Conservation (phyloP, 1,140 invertebrate species). For the Dinothrombium tinctorium region DNA sequence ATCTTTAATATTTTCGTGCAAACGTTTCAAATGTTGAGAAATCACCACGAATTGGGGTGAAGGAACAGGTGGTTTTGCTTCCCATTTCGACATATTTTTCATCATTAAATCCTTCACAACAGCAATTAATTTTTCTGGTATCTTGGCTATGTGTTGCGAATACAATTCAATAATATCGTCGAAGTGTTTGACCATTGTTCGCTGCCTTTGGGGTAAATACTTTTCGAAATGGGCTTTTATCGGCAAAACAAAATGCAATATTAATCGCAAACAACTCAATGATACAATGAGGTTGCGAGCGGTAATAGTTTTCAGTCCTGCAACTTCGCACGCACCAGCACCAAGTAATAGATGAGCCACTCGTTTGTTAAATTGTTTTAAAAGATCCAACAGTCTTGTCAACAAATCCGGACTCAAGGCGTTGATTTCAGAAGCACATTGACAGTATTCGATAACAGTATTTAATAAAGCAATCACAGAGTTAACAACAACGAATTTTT, state of each 20-base stretch:
- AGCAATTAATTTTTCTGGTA: conserved; percentile 64
- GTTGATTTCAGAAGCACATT: conserved; percentile 38
- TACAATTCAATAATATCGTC: conserved; percentile 36
- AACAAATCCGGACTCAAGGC: conserved; percentile 41
- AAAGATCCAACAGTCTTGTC: conserved; percentile 55
- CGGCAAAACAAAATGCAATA: conserved; percentile 29
- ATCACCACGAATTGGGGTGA: conserved; percentile 74
- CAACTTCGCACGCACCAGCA: conserved; percentile 75
- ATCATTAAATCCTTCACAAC: conserved; percentile 62
- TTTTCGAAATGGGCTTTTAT: conserved; percentile 25
- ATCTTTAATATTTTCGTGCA: conserved; percentile 67
- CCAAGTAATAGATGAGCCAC: conserved; percentile 82
- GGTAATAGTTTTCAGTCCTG: conserved; percentile 86
- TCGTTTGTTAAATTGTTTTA: conserved; percentile 64
- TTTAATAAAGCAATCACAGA: conserved; percentile 47
- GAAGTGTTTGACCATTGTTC: conserved; percentile 26
- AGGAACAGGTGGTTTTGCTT: conserved; percentile 78
- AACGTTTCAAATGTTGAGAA: conserved; percentile 59
- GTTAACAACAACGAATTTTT: conserved; percentile 61
- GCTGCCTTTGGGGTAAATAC: conserved; percentile 21
- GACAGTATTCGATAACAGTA: conserved; percentile 72
- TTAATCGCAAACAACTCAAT: conserved; percentile 47
- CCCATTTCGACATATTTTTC: conserved; percentile 53
- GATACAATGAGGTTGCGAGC: conserved; percentile 50
- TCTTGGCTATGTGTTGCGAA: conserved; percentile 63